Evolutionary conservation across 2,113 vertebrate genomes (phyloP).

Genomic region (Noturus placidus): DNA sequence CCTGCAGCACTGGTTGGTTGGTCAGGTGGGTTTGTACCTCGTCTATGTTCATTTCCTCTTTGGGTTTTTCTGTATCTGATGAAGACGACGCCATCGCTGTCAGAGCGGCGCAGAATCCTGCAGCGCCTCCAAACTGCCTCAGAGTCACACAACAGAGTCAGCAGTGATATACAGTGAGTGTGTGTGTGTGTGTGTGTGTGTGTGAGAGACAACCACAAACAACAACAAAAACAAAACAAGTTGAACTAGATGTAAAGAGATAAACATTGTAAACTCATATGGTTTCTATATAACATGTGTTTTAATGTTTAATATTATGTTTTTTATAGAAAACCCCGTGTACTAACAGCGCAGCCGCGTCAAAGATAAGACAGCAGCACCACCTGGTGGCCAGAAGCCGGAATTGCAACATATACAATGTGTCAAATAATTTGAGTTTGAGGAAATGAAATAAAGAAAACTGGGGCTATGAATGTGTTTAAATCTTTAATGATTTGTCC

Average conservation of each 20-base stretch:
- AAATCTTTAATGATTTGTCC: neutral
- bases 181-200: too few species aligned
- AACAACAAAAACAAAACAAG: too few species aligned
- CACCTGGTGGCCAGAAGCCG: neutral
- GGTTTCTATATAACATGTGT: neutral
- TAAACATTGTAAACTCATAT: neutral
- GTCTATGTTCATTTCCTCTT: constrained; percentile 69
- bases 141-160: neutral
- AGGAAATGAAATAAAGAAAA: neutral
- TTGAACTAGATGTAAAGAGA: too few species aligned
- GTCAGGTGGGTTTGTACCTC: constrained; percentile 67
- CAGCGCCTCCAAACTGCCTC: constrained; percentile 68
- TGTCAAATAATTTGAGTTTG: neutral
- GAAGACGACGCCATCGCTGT: constrained; percentile 70
- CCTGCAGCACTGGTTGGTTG: neutral
- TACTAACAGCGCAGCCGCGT: neutral
- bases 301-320: too few species aligned
- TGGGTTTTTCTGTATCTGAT: constrained; percentile 66
- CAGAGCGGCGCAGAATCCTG: constrained; percentile 68
- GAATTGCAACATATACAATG: neutral
- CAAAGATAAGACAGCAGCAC: neutral
- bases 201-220: too few species aligned
- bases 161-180: neutral
- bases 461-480: neutral
- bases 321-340: too few species aligned